phyloP scores from a whole-genome alignment of 2,113 vertebrate species.

The Sinocyclocheilus anophthalmus region DNA sequence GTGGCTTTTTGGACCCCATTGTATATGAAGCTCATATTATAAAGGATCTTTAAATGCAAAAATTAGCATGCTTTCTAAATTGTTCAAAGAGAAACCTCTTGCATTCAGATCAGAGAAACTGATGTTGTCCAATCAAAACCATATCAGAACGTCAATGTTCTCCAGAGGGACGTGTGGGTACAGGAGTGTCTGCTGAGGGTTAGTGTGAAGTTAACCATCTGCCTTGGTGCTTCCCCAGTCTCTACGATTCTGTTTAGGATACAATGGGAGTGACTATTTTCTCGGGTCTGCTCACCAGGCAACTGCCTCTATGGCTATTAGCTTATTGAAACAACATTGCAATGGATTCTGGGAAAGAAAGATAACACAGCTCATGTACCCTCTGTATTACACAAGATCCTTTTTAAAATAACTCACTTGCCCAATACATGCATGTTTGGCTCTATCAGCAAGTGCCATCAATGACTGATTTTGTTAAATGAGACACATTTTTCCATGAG shows the following conservation, averaged over 20 bases:
- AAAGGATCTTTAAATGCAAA: background rate
- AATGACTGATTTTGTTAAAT: conserved; percentile 1
- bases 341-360: conserved; percentile 43
- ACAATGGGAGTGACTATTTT: conserved; percentile 52
- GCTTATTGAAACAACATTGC: conserved; percentile 47
- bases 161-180: conserved; percentile 4
- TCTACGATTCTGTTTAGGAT: conserved; percentile 58
- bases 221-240: conserved; percentile 43
- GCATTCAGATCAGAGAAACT: background rate
- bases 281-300: conserved; percentile 44
- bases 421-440: background rate
- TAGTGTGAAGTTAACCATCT: conserved; percentile 36
- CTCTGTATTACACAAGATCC: conserved; percentile 32
- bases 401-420: conserved; percentile 9
- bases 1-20: background rate
- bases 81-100: background rate
- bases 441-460: conserved; percentile 9
- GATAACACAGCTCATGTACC: conserved; percentile 39
- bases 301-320: conserved; percentile 51
- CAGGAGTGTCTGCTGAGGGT: conserved; percentile 15
- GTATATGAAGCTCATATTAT: background rate
- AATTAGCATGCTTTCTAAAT: background rate
- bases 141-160: background rate
- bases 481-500: conserved; percentile 31
- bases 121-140: background rate